These are phyloP conservation scores for Empidonax alnorum DNA, from an alignment of 2,113 vertebrate species.

Conservation along the genomic window DNA sequence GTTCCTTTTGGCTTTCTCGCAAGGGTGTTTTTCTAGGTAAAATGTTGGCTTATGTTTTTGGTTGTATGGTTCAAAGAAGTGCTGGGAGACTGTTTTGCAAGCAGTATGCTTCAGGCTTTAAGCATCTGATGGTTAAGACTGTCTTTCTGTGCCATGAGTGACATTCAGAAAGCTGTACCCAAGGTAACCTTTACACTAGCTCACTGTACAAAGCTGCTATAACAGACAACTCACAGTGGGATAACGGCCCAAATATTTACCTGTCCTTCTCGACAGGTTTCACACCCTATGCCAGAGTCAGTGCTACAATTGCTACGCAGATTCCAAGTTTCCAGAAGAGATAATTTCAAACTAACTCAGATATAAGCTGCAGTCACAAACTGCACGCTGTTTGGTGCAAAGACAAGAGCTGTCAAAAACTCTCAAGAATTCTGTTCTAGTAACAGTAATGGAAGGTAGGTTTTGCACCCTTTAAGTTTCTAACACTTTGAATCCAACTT, in stretches of 20 bases:
- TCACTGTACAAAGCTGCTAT: background rate
- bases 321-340: background rate
- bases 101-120: background rate
- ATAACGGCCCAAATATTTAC: conserved; percentile 25
- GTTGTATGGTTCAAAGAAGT: background rate
- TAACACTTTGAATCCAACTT: background rate
- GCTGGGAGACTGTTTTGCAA: background rate
- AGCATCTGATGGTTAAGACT: background rate
- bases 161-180: background rate
- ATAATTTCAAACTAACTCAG: background rate
- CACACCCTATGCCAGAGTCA: background rate
- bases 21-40: background rate
- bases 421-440: background rate
- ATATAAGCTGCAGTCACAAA: background rate
- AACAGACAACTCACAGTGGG: background rate
- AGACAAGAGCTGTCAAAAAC: background rate
- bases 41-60: background rate
- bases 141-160: background rate
- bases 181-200: background rate
- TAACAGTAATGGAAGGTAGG: background rate
- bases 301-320: background rate
- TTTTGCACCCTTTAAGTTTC: too few relatives aligned
- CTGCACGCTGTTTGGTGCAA: background rate
- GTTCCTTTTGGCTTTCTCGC: background rate
- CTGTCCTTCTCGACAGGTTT: background rate